Evolutionary conservation across 2,797 vertebrate genomes (phyloP), one percentile per base, ranked within the genome.

Genomic region (Enteromius radiatus): DNA sequence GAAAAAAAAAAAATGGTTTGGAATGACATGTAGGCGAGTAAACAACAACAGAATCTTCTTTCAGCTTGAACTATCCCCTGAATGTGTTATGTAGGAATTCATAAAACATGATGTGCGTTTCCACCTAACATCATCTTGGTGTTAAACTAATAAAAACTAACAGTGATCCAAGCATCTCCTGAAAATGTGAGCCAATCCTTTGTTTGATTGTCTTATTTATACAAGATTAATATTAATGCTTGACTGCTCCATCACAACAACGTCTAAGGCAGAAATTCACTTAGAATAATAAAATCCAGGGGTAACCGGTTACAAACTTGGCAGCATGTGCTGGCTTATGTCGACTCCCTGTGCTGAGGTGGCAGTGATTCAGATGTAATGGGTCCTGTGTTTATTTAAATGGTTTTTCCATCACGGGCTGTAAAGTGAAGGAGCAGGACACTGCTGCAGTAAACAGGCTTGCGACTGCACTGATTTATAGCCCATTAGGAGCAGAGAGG

Each of bases 351-450:
- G 81, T 81, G 56, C 59, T 79, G 80, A 80, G 81, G 78, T 84
- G n/a, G 89, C 90, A 90, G 90, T 93, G 92, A 93, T 93, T 93
- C 89, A 91, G 90, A 91, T 87, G 92, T 89, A 84, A 90, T 87
- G 87, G 86, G 81, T 86, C 87, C 87, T 88, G 90, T 92, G 93
- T 94, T 94, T 94, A 93, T 95, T 94, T 93, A 93, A 95, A 94
- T 93, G 91, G 89, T 92, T 92, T 92, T 93, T 91, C 89, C 92
- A 91, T 92, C 92, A 93, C 86, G 87, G 80, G 90, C 90, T 86
- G 92, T 94, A 93, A 95, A 94, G 89, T 89, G 90, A 88, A 87
- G 89, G 87, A 84, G 89, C 89, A 91, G 93, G 93, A 92, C 90
- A 90, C 91, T 14, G 88, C 90, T 88, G 90, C 91, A 88, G 86